These are phyloP conservation scores for Sesia apiformis DNA, from an alignment of 2,888 invertebrate species.

Conservation along the genomic window DNA sequence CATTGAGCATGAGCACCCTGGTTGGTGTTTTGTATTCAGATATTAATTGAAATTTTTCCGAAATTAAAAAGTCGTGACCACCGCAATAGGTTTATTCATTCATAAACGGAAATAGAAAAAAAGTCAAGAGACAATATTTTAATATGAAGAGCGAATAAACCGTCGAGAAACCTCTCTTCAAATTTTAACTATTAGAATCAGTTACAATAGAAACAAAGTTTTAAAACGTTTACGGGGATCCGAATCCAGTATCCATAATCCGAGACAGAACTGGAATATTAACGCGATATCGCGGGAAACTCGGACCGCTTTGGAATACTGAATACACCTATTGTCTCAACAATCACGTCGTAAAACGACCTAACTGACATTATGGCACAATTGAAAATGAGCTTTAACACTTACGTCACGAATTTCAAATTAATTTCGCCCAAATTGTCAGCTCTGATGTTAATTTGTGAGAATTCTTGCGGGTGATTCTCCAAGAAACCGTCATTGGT, in stretches of 20 bases:
- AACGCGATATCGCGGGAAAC: slow-evolving; percentile 52
- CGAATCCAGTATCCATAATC: slow-evolving; percentile 32
- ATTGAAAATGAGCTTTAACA: not conserved
- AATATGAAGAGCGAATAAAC: too few relatives aligned
- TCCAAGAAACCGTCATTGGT: not conserved
- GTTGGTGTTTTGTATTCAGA: too few relatives aligned
- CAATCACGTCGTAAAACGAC: not conserved
- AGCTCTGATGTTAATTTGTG: not conserved
- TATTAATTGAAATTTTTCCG: too few relatives aligned
- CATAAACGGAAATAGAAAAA: too few relatives aligned
- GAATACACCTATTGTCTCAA: slow-evolving; percentile 37
- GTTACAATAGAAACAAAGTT: slow-evolving; percentile 14
- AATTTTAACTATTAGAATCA: not conserved
- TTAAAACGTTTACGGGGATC: slow-evolving; percentile 16
- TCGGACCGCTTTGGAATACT: slow-evolving; percentile 42
- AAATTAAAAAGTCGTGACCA: too few relatives aligned
- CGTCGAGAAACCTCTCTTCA: not conserved
- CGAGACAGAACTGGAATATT: slow-evolving; percentile 41
- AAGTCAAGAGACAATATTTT: too few relatives aligned
- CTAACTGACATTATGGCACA: not conserved
- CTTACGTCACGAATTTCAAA: not conserved
- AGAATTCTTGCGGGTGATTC: not conserved
- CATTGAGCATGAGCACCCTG: too few relatives aligned
- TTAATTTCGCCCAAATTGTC: not conserved
- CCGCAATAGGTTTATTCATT: too few relatives aligned